A percentile compares a stretch with the other conserved stretches of the same genome.
Evolutionary conservation across 2,113 vertebrate species (phyloP).

Genomic region (Fulmarus glacialis): DNA sequence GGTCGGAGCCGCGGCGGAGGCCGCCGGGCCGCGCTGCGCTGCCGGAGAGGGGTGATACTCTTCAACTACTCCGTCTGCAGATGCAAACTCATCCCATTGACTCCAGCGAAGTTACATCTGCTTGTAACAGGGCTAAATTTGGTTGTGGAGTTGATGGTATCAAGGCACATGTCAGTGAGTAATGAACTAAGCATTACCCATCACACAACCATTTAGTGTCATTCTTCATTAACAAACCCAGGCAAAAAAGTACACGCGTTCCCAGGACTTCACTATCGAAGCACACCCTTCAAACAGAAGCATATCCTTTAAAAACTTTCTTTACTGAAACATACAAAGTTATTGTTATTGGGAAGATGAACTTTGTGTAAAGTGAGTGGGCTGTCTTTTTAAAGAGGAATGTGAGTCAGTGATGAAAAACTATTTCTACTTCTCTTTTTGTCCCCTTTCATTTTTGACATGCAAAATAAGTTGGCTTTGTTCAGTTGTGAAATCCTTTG

Average conservation of each 20-base stretch:
- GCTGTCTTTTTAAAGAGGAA: background rate
- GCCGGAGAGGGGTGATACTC: conserved; percentile 17
- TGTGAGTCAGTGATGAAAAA: background rate
- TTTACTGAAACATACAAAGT: background rate
- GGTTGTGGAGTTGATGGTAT: conserved; percentile 51
- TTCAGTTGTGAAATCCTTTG: background rate
- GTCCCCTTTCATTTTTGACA: background rate
- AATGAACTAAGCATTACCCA: conserved; percentile 47
- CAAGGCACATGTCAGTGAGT: conserved; percentile 53
- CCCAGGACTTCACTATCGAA: background rate
- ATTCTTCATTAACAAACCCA: background rate
- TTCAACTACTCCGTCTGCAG: conserved; percentile 54
- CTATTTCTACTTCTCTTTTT: background rate
- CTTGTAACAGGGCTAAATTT: conserved; percentile 64
- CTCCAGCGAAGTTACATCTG: conserved; percentile 36
- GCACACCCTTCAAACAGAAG: background rate
- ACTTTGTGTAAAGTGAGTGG: background rate
- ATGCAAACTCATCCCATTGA: conserved; percentile 36
- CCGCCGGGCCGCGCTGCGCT: background rate
- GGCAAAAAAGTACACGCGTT: background rate
- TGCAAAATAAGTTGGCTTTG: background rate
- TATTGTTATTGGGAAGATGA: background rate
- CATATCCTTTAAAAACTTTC: background rate
- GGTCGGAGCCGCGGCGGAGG: background rate
- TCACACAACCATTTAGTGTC: conserved; percentile 13